Evolutionary conservation across 2,888 invertebrate species (phyloP), one percentile per base, ranked within the genome.

Genomic region (Heliconius ethilla): DNA sequence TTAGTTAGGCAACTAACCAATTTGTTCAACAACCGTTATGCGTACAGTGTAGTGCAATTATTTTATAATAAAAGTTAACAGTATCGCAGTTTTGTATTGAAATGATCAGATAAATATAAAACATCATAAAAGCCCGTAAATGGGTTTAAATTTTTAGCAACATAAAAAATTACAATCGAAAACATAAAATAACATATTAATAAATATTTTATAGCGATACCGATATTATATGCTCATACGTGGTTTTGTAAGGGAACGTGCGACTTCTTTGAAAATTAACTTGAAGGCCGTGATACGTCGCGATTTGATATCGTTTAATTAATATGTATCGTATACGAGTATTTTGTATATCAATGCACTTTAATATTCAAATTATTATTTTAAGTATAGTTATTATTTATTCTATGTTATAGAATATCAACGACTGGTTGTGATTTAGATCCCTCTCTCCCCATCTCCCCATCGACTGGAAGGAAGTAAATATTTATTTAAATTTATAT

Each of bases 21-120:
- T 74, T 74, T 76, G 76, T 63, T 76, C 69, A 79, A 45, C 51
- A 51, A 70, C 78, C 76, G 76, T 76, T 69, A 76, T 74, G 69
- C 69, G 76, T 70, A 74, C 70, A 70, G 45, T 63, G 29, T 70
- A 63, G 27, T 75, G 77, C 55, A 77, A 77, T 79, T 75, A 79
- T 75, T 79, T 70, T 55, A 29, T 74, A 70, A 77, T 51, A 74
- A 75, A 78, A 77, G 37, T 29, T 70, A 75, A 70, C 63, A 70
- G 74, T 79, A 51, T 66, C 51, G 55, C 72, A 55, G 45, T 55
- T 65, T 33, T 66, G 70, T 25, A 76, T 37, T 27, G 62, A 40
- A 74, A 74, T 63, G n/a, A 72, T 59, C 72, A 72, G 13, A 37
- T 59, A 72, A 59, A 72, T 72, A 72, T n/a, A 37, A 59, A 72